Evolutionary conservation across 2,797 vertebrate species (phyloP).

Genomic region (Paramormyrops hopkinsi): DNA sequence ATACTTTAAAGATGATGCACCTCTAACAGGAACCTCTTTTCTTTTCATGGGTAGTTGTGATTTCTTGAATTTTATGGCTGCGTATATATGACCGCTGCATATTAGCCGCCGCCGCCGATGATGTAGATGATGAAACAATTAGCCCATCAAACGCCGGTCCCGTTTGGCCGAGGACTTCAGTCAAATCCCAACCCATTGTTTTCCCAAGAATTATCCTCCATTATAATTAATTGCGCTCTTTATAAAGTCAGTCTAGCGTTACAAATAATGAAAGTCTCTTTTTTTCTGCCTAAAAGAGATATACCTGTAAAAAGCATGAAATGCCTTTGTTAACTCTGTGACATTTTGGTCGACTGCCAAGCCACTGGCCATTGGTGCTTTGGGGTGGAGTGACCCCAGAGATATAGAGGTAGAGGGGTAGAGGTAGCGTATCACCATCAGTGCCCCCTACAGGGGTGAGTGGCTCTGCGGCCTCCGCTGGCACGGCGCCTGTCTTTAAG

Average conservation of each 20-base stretch:
- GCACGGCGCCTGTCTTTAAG: conserved; percentile 20
- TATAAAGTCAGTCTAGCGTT: conserved; percentile 10
- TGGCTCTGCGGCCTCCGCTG: conserved; percentile 32
- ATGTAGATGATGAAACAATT: neutral
- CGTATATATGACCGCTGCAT: neutral
- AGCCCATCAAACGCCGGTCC: neutral
- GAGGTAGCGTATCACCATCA: conserved; percentile 30
- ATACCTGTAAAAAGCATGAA: conserved; percentile 31
- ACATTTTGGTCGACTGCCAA: conserved; percentile 52
- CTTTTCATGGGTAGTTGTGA: neutral
- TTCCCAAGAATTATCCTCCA: conserved; percentile 25
- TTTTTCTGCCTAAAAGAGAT: neutral
- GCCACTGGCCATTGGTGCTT: conserved; percentile 34
- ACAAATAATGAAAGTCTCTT: conserved; percentile 17
- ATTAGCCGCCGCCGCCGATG: neutral
- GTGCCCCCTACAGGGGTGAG: conserved; percentile 37
- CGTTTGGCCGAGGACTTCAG: neutral
- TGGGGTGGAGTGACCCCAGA: neutral
- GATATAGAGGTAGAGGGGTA: conserved; percentile 16
- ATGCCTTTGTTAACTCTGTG: conserved; percentile 53
- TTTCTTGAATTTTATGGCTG: neutral
- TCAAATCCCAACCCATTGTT: conserved; percentile 10
- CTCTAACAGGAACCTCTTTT: neutral
- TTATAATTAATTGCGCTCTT: conserved; percentile 17
- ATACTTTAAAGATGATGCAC: neutral